These are phyloP conservation scores for Clavelina lepadiformis DNA, from an alignment of 23 tunicate genomes.

Conservation along the genomic window DNA sequence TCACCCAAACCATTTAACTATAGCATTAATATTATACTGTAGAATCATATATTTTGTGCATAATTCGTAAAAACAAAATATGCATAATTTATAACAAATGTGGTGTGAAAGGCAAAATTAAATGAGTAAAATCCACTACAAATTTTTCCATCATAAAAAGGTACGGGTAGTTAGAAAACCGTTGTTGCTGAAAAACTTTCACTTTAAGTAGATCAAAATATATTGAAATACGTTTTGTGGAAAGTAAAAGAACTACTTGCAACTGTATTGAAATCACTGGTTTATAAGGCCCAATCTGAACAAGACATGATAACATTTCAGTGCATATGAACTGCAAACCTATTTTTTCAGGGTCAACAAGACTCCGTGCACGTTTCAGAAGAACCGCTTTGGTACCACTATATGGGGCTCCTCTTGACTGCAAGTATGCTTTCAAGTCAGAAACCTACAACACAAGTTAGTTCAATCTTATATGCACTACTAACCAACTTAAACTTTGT, in stretches of 20 bases:
- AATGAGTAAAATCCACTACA: no score
- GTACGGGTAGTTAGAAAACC: no score
- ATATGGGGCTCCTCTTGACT: constrained; percentile 12
- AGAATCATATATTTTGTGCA: neutral
- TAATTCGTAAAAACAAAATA: neutral
- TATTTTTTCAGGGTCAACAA: neutral
- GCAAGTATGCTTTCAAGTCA: neutral
- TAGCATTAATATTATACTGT: neutral
- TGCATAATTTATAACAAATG: neutral
- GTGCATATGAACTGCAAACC: constrained; percentile 3
- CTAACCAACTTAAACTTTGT: no score
- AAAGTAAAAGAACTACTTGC: no score
- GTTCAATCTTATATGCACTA: no score
- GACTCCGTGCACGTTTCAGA: neutral
- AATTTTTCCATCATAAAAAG: no score
- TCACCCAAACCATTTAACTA: neutral
- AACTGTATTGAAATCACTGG: constrained; percentile 20
- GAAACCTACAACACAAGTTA: constrained; percentile 18
- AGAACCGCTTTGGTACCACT: constrained; percentile 13
- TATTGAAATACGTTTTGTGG: no score
- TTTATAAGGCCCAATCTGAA: constrained; percentile 20
- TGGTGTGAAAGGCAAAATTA: neutral
- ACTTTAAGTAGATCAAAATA: no score
- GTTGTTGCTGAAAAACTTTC: no score
- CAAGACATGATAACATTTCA: constrained; percentile 12